Base-by-base conservation (phyloP, 2,113 vertebrate species). In the Perognathus longimembris region DNA sequence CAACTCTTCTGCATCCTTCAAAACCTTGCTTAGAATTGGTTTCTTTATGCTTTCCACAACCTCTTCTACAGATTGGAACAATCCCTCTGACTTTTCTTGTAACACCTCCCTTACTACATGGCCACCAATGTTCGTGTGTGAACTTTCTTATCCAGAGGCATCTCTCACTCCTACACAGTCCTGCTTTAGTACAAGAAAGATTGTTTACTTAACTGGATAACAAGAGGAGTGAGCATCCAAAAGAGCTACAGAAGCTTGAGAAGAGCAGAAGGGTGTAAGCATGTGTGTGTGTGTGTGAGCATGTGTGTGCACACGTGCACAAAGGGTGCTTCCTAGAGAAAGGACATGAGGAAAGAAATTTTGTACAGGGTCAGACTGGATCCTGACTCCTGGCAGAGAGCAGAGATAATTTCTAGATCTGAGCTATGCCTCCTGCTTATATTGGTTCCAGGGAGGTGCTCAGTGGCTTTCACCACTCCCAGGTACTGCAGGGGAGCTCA, bases 351-450 rank as follows among this genome's bases (percentile, higher is more conserved):
- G 63, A 36, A 89, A 38, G 14, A 38, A 79, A 77, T 12, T 84
- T 88, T 84, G 45, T 54, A 61, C 45, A 34, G 10, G 82, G 4
- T 30, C 36, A 45, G 22, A 45, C 30, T 32, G 6, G 2, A 21
- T 21, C 59, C 38, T 71, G 30, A 22, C 57, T 20, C 85, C 42
- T 28, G 17, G n/a, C 3, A 34, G 0, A 38, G 28, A 80, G 9
- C 24, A 92, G 57, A 84, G 36, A 22, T 78, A 57, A 69, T 91
- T 88, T 88, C 70, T 82, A 67, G 22, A 22, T 50, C 74, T 64
- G 9, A 88, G 38, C 7, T 85, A 38, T 82, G 32, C 32, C 45
- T 86, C 66, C 50, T 61, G 9, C 34, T 38, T 11, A 7, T 11
- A 45, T 28, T 34, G 40, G 3, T 28, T 84, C 36, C 32, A 82